Evolutionary conservation across 2,113 vertebrate genomes (phyloP), one percentile per base, ranked within the genome.

Genomic region (Austrofundulus limnaeus): DNA sequence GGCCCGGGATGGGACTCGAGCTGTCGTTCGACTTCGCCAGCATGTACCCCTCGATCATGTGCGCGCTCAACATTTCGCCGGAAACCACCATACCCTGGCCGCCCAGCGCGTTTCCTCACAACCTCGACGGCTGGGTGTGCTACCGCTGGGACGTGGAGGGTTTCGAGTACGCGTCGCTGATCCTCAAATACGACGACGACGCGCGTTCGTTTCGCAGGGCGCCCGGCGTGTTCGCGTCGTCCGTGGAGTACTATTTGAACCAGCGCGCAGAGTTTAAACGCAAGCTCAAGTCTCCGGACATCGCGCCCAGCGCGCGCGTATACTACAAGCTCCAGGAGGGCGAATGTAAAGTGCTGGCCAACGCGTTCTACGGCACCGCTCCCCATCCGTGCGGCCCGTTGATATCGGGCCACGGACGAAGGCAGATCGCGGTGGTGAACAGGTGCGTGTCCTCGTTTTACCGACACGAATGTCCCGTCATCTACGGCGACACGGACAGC

Each of bases 1-100:
- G 61, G 1, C 70, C 70, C 0, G 70, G 62, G 0, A 60, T 73
- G 62, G 54, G 48, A 0, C 6, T 55, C n/a, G 70, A 73, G 12
- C 17, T 73, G 0, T 9, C 28, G 0, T 66, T 73, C 2, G 56
- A 73, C 9, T 73, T 73, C 1, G 11, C 31, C 0, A 49, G 65
- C 11, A 75, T 75, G 65, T 69, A 75, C 28, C 72, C 64, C 0
- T 50, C 58, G 11, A 62, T 62, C n/a, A 66, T 74, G 62, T 74
- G 71, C 7, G 41, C 52, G 0, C 37, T 74, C 6, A 74, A 74
- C 45, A 59, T 74, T 1, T 74, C 71, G 0, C 71, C 63, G 0
- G 63, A 74, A 31, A 67, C 63, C 1, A 60, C 56, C 1, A 7
- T 75, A 0, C 72, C 65, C 0, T 75, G 58, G 65, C 72, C 72